phyloP scores from a whole-genome alignment of 2,888 invertebrate species.

The Agrochola lychnidis region DNA sequence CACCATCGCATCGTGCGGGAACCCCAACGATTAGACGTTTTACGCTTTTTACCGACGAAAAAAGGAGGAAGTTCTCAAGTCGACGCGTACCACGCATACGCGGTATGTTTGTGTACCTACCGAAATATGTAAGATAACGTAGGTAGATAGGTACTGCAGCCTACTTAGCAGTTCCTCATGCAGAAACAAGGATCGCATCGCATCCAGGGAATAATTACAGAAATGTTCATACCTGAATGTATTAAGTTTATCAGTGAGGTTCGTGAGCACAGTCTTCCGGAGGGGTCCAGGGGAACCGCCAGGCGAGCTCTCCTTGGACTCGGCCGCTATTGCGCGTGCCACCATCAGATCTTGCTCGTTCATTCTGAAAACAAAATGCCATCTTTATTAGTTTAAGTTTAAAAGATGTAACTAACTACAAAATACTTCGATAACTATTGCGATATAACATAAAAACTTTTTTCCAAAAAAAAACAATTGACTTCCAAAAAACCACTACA shows the following conservation, averaged over 20 bases:
- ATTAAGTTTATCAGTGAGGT: conserved; percentile 92
- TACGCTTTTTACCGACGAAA: not conserved
- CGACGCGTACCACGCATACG: not conserved
- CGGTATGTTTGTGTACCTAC: not conserved
- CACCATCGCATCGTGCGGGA: not conserved
- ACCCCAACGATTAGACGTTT: not conserved
- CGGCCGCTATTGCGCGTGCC: conserved; percentile 93
- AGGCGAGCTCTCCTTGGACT: conserved; percentile 90
- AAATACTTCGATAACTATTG: not conserved
- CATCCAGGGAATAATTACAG: not conserved
- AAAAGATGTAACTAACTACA: not conserved
- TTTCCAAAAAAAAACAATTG: no score
- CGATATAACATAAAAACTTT: not conserved
- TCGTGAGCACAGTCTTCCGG: conserved; percentile 91
- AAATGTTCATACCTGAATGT: conserved; percentile 91
- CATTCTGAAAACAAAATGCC: conserved; percentile 83
- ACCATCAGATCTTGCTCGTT: conserved; percentile 94
- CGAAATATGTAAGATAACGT: not conserved
- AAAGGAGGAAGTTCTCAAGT: not conserved
- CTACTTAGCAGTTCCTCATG: not conserved
- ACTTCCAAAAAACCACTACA: no score
- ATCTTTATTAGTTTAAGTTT: not conserved
- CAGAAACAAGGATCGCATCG: not conserved
- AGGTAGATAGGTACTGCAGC: not conserved
- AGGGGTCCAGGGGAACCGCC: conserved; percentile 91